Percentiles rank a stretch among this genome's conserved stretches.
phyloP scores from a whole-genome alignment of 2,113 vertebrate genomes.

The Notothenia coriiceps region DNA sequence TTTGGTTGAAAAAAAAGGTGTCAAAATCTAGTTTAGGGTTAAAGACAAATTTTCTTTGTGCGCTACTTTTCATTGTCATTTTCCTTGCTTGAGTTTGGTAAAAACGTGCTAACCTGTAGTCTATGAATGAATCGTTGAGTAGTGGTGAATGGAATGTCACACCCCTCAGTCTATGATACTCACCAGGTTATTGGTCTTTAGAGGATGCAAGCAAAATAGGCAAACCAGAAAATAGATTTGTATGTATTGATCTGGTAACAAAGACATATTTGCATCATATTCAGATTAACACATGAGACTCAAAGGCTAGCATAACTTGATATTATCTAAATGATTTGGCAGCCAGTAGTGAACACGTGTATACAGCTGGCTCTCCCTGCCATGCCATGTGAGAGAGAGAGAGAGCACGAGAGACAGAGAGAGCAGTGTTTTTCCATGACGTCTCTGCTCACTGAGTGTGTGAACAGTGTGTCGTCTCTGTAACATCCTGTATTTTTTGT shows the following conservation, averaged over 20 bases:
- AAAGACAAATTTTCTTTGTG: too few relatives aligned
- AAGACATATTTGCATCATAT: not conserved
- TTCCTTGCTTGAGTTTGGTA: too few relatives aligned
- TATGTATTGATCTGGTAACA: not conserved
- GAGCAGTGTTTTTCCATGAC: conserved; percentile 59
- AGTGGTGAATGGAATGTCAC: not conserved
- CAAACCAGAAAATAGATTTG: too few relatives aligned
- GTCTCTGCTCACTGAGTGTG: conserved; percentile 3
- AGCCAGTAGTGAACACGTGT: too few relatives aligned
- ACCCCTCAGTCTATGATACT: not conserved
- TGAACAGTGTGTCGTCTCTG: conserved; percentile 5
- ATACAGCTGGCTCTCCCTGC: conserved; percentile 7
- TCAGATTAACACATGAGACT: not conserved
- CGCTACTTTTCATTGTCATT: too few relatives aligned
- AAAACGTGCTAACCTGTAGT: too few relatives aligned
- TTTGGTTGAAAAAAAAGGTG: too few relatives aligned
- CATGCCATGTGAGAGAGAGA: not conserved
- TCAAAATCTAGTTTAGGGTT: too few relatives aligned
- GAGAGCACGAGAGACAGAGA: not conserved
- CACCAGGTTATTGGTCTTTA: not conserved
- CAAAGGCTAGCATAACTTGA: not conserved
- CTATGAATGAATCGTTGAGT: not conserved
- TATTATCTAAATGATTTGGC: not conserved
- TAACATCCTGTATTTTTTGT: not conserved
- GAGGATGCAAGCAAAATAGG: too few relatives aligned